Conservation (phyloP, 2,113 vertebrate genomes). For the Arvicanthis niloticus region DNA sequence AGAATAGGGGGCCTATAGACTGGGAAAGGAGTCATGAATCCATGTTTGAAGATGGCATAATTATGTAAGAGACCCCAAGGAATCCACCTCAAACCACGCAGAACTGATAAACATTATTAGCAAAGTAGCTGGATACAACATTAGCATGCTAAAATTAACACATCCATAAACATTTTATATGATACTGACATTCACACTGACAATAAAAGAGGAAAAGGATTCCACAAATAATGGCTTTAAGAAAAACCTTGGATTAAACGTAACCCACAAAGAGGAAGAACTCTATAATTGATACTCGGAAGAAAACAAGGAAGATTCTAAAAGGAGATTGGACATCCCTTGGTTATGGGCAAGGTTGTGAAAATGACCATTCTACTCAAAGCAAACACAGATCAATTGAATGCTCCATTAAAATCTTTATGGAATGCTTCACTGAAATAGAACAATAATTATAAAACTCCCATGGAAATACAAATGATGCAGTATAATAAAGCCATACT, state of each 20-base stretch:
- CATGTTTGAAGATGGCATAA: background rate
- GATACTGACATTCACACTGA: background rate
- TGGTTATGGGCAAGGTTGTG: background rate
- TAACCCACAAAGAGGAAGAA: background rate
- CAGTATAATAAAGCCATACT: background rate
- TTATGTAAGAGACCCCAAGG: background rate
- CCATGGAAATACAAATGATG: background rate
- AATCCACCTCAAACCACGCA: background rate
- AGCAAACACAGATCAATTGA: background rate
- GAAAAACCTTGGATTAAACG: background rate
- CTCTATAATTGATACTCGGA: background rate
- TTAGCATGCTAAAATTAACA: background rate
- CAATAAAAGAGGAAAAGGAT: background rate
- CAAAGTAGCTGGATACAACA: background rate
- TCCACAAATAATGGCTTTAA: background rate
- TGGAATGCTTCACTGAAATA: background rate
- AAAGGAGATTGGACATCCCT: background rate
- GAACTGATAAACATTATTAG: background rate
- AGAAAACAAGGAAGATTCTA: background rate
- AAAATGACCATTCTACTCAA: background rate
- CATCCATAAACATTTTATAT: background rate
- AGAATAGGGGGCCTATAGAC: too few relatives aligned
- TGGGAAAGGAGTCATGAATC: background rate
- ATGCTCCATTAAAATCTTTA: background rate
- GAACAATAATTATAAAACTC: background rate